Conservation (phyloP, 2,888 invertebrate species). For the Trichacis sp. region DNA sequence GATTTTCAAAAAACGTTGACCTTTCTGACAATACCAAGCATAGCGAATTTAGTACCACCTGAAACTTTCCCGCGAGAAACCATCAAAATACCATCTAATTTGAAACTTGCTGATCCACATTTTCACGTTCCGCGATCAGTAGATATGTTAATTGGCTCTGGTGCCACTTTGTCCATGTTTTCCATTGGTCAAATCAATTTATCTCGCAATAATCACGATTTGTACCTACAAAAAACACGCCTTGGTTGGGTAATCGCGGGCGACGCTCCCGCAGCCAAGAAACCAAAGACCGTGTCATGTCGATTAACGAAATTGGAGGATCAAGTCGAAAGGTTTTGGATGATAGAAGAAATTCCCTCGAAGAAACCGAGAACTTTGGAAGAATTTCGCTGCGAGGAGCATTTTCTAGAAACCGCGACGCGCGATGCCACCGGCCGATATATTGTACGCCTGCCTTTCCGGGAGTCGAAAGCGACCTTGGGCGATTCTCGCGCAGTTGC, state of each 20-base stretch:
- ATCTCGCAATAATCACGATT: constrained; percentile 12
- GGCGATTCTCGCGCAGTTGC: constrained; percentile 23
- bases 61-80: constrained; percentile 9
- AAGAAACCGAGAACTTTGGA: constrained; percentile 35
- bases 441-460: constrained; percentile 27
- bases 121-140: constrained; percentile 29
- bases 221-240: constrained; percentile 36
- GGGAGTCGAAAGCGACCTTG: constrained; percentile 5
- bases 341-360: background rate
- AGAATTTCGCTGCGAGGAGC: constrained; percentile 37
- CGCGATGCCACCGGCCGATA: constrained; percentile 30
- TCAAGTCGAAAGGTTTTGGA: constrained; percentile 13
- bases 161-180: constrained; percentile 23
- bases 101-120: constrained; percentile 34
- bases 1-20: background rate
- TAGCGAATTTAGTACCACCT: background rate
- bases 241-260: constrained; percentile 39
- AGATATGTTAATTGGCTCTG: constrained; percentile 32
- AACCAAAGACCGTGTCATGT: background rate
- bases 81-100: constrained; percentile 19
- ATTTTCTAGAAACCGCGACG: constrained; percentile 40
- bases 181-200: constrained; percentile 35
- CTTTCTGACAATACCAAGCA: constrained; percentile 14
- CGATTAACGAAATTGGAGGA: background rate
- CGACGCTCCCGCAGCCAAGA: background rate